A percentile compares a stretch with the other conserved stretches of the same genome.
Conservation (phyloP, 2,113 vertebrate genomes). For the Seriola dumerili region DNA sequence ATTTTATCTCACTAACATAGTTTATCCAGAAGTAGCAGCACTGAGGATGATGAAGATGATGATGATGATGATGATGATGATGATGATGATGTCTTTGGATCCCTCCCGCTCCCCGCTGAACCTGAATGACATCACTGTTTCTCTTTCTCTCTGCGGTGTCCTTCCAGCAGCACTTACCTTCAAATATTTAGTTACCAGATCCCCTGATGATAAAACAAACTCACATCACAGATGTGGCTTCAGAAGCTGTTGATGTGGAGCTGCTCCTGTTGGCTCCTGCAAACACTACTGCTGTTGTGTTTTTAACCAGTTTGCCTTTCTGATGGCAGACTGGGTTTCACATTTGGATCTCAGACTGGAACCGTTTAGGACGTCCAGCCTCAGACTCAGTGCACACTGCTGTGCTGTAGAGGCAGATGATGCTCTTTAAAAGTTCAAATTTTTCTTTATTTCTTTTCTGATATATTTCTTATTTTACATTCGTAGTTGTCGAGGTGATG, state of each 20-base stretch:
- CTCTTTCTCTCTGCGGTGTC: background rate
- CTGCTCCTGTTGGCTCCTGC: no score
- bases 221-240: conserved; percentile 49
- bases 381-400: no score
- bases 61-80: background rate
- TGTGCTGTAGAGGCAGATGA: no score
- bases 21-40: no score
- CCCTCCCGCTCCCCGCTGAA: conserved; percentile 4
- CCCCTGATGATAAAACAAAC: conserved; percentile 40
- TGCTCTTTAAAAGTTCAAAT: no score
- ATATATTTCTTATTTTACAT: no score
- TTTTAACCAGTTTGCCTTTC: no score
- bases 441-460: no score
- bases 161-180: conserved; percentile 30
- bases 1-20: no score
- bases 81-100: conserved; percentile 5
- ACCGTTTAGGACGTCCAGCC: background rate
- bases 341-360: conserved; percentile 15
- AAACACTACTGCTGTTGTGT: no score
- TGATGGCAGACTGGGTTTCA: background rate
- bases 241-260: no score
- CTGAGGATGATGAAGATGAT: background rate
- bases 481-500: no score
- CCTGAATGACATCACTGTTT: conserved; percentile 41
- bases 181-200: conserved; percentile 34